Percentiles rank a stretch among this genome's conserved stretches.
phyloP scores from a whole-genome alignment of 2,797 vertebrate species.

The Schizothorax lantsangensis region DNA sequence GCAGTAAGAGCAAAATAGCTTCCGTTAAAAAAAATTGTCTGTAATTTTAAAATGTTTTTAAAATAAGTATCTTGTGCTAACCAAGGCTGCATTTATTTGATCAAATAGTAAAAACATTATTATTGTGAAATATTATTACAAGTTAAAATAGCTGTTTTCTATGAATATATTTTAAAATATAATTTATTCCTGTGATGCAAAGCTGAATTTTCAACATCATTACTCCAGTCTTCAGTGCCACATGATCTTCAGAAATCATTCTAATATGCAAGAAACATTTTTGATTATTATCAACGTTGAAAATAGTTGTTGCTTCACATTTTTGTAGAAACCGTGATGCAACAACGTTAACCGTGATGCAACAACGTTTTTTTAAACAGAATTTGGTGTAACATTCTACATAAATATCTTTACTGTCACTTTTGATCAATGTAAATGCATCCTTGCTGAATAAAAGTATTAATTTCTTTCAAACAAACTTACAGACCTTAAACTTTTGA shows the following conservation, averaged over 20 bases:
- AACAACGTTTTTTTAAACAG: background rate
- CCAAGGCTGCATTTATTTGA: background rate
- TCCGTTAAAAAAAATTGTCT: background rate
- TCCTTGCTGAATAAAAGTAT: background rate
- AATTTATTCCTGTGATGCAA: background rate
- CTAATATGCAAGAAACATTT: background rate
- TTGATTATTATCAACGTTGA: background rate
- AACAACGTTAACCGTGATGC: no score
- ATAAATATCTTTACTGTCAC: background rate
- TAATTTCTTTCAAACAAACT: background rate
- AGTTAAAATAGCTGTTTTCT: background rate
- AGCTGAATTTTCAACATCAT: background rate
- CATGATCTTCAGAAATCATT: background rate
- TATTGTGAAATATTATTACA: background rate
- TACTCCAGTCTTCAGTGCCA: background rate
- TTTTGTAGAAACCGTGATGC: background rate
- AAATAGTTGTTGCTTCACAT: background rate
- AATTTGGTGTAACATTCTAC: background rate
- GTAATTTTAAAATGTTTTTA: background rate
- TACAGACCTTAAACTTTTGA: background rate
- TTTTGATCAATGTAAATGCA: background rate
- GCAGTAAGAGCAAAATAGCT: background rate
- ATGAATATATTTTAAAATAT: background rate
- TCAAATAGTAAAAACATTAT: background rate
- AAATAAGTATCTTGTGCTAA: background rate